Conservation (phyloP, 2,888 invertebrate genomes). For the Mesochorus sp. region DNA sequence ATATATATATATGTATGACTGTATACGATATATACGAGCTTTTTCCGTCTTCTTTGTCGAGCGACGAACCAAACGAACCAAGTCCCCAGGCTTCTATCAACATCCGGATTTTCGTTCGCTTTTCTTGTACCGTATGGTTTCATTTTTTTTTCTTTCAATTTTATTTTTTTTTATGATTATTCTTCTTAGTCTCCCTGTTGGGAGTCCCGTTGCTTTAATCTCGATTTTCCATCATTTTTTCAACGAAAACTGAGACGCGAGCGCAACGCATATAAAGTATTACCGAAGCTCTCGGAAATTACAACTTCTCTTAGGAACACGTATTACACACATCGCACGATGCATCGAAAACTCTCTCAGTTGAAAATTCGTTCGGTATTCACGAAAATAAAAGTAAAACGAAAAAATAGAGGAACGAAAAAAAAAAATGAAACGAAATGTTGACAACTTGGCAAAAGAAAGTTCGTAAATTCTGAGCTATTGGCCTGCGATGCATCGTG, state of each 20-base stretch:
- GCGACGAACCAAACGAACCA: constrained; percentile 43
- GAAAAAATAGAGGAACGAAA: background rate
- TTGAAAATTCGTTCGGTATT: background rate
- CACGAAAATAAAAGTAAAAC: constrained; percentile 3
- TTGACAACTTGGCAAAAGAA: background rate
- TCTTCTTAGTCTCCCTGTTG: background rate
- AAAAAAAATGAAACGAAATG: background rate
- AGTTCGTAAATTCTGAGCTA: background rate
- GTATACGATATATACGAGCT: constrained; percentile 35
- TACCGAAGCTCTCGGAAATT: constrained; percentile 17
- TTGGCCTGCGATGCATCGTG: background rate
- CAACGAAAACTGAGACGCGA: constrained; percentile 11
- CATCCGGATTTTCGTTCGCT: constrained; percentile 33
- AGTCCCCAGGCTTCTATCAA: constrained; percentile 45
- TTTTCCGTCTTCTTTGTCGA: constrained; percentile 61
- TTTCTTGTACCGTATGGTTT: constrained; percentile 17
- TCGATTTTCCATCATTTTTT: constrained; percentile 35
- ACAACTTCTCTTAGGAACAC: constrained; percentile 9
- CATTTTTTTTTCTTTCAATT: constrained; percentile 14
- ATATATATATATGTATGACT: no score
- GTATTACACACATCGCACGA: background rate
- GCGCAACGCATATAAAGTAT: constrained; percentile 4
- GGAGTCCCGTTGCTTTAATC: constrained; percentile 35
- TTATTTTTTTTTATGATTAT: constrained; percentile 21
- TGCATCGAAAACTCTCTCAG: background rate